These are phyloP conservation scores for Ranitomeya imitator DNA, from an alignment of 2,113 vertebrate genomes.

Conservation along the genomic window DNA sequence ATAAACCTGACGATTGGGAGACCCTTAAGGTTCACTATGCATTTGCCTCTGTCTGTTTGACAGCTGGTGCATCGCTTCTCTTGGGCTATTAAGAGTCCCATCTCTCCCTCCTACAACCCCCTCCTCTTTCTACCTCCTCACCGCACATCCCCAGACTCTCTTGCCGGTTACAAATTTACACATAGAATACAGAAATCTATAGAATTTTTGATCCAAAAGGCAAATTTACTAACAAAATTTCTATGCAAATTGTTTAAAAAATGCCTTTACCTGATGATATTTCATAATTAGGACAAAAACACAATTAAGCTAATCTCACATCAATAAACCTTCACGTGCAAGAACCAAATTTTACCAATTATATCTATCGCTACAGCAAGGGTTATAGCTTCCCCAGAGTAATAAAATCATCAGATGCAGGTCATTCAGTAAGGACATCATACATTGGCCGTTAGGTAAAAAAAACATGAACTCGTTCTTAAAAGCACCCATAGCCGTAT, in stretches of 20 bases:
- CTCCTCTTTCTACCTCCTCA: slow-evolving; percentile 26
- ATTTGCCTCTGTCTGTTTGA: slow-evolving; percentile 53
- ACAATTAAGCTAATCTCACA: background rate
- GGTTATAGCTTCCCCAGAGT: background rate
- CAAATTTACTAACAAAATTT: slow-evolving; percentile 9
- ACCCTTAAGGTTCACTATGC: slow-evolving; percentile 50
- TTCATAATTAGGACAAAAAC: background rate
- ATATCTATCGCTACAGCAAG: background rate
- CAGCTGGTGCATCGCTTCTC: slow-evolving; percentile 51
- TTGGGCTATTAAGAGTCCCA: slow-evolving; percentile 53
- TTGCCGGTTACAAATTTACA: slow-evolving; percentile 18
- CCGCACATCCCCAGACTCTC: slow-evolving; percentile 33
- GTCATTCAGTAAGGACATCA: background rate
- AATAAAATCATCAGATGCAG: background rate
- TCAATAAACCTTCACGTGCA: background rate
- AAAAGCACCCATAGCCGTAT: too few species aligned
- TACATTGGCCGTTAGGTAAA: background rate
- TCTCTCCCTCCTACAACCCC: slow-evolving; percentile 33
- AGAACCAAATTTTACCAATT: background rate
- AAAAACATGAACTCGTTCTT: too few species aligned
- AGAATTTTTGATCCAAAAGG: slow-evolving; percentile 3
- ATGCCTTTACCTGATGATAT: background rate
- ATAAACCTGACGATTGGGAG: slow-evolving; percentile 47
- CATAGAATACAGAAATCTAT: slow-evolving; percentile 5
- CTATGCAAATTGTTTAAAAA: background rate